Conservation (phyloP, 2,797 vertebrate genomes). For the Discoglossus pictus region DNA sequence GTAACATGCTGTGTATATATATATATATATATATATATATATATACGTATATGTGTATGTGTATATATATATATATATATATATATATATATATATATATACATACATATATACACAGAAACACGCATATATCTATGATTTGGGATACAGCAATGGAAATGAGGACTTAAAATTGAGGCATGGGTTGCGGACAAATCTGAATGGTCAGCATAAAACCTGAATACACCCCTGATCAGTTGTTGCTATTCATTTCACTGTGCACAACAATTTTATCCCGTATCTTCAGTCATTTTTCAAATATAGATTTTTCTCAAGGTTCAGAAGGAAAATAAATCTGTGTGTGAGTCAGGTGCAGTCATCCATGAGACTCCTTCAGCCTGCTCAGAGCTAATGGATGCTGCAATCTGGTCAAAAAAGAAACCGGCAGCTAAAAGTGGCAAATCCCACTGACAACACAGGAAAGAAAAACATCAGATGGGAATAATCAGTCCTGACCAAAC, state of each 20-base stretch:
- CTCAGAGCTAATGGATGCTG: conserved; percentile 5
- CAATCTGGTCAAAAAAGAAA: conserved; percentile 14
- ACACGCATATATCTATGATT: too few relatives aligned
- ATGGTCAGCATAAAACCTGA: too few relatives aligned
- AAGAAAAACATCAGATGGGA: conserved; percentile 18
- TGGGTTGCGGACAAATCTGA: too few relatives aligned
- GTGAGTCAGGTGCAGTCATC: background rate
- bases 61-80: too few relatives aligned
- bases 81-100: too few relatives aligned
- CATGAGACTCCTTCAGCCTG: background rate
- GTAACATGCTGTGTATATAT: too few relatives aligned
- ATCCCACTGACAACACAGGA: conserved; percentile 22
- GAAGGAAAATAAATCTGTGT: conserved; percentile 2
- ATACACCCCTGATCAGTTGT: too few relatives aligned
- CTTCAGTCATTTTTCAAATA: background rate
- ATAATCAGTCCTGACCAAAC: conserved; percentile 25
- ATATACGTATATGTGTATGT: too few relatives aligned
- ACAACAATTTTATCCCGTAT: background rate
- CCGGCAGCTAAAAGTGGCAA: background rate
- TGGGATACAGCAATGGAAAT: too few relatives aligned
- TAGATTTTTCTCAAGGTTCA: conserved; percentile 1
- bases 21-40: too few relatives aligned
- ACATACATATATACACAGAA: too few relatives aligned
- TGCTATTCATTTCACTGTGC: background rate
- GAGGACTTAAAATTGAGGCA: too few relatives aligned